A percentile compares a stretch with the other conserved stretches of the same genome.
Conservation (phyloP, 2,113 vertebrate species). For the Gnathonemus echidnorhynchus region DNA sequence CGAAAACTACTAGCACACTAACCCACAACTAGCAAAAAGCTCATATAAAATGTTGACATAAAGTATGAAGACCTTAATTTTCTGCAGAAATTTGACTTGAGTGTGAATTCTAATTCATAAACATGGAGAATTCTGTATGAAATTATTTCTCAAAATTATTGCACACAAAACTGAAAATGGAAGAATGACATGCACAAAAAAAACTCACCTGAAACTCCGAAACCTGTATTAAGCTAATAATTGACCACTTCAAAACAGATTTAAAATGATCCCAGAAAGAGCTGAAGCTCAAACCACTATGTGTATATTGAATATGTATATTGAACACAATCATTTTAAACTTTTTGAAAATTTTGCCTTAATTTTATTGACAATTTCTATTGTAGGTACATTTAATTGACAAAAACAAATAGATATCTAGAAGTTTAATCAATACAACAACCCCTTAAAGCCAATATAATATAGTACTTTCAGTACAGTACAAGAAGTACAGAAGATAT, state of each 20-base stretch:
- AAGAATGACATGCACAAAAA: not conserved
- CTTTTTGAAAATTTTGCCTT: too few species aligned
- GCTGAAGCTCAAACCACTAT: not conserved
- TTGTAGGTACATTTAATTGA: not conserved
- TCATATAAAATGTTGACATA: not conserved
- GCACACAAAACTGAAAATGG: not conserved
- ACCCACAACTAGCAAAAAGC: not conserved
- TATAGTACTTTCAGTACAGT: not conserved
- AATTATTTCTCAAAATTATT: not conserved
- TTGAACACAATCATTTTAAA: too few species aligned
- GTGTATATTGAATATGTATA: too few species aligned
- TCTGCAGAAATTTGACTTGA: not conserved
- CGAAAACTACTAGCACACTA: not conserved
- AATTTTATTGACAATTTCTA: too few species aligned
- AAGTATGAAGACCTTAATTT: not conserved
- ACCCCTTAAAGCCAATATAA: not conserved
- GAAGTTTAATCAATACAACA: not conserved
- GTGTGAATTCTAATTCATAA: not conserved
- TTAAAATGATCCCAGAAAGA: not conserved
- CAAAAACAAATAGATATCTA: not conserved
- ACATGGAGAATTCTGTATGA: not conserved
- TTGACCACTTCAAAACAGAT: not conserved
- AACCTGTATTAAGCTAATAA: not conserved
- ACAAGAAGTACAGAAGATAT: not conserved
- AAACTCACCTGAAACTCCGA: not conserved